These are phyloP conservation scores for Scomber scombrus DNA, from an alignment of 2,113 vertebrate species.

Conservation along the genomic window DNA sequence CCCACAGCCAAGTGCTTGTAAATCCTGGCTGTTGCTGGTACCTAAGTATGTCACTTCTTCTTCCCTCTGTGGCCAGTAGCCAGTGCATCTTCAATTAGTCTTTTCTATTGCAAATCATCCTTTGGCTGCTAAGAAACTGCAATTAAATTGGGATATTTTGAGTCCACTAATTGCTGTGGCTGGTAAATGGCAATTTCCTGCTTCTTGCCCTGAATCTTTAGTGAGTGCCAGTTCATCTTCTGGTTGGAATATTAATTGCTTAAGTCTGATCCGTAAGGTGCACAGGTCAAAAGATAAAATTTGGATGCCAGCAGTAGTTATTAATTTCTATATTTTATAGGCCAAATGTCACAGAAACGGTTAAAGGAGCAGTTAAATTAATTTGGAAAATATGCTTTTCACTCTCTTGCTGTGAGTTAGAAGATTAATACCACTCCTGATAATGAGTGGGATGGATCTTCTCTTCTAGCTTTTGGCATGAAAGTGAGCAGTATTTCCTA, in stretches of 20 bases:
- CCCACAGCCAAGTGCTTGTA: constrained; percentile 62
- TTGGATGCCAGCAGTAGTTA: neutral
- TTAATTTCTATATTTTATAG: constrained; percentile 22
- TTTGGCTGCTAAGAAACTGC: constrained; percentile 56
- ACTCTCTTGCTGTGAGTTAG: neutral
- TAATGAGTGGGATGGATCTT: no score
- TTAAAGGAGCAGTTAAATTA: neutral
- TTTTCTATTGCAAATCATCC: constrained; percentile 63
- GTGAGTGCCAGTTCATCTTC: constrained; percentile 44
- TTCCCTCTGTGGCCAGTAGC: constrained; percentile 48
- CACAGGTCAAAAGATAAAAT: constrained; percentile 27
- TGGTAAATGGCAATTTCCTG: constrained; percentile 53
- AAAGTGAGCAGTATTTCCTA: no score
- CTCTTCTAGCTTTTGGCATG: no score
- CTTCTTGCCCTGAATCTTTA: constrained; percentile 39
- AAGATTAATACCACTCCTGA: neutral
- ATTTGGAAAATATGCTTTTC: neutral
- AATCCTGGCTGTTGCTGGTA: constrained; percentile 57
- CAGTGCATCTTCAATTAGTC: constrained; percentile 67
- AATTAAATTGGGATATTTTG: constrained; percentile 69
- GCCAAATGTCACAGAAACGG: constrained; percentile 14
- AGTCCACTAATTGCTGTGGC: constrained; percentile 65
- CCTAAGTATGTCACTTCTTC: constrained; percentile 68
- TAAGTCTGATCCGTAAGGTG: constrained; percentile 23
- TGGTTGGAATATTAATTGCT: constrained; percentile 58